phyloP scores from a whole-genome alignment of 2,113 vertebrate genomes.

The Anolis carolinensis region DNA sequence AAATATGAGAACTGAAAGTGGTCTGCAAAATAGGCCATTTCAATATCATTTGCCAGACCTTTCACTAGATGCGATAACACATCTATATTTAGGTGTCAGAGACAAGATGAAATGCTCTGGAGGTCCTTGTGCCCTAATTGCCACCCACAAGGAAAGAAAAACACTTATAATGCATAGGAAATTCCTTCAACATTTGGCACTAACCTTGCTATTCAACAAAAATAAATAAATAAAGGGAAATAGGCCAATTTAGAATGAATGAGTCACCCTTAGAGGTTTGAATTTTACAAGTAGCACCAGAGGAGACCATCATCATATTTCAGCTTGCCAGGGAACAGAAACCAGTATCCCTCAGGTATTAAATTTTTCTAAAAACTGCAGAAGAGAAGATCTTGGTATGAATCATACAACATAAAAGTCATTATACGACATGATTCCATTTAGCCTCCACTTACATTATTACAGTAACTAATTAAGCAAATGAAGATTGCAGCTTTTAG shows the following conservation, averaged over 20 bases:
- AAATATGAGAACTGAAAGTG: neutral
- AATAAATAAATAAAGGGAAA: neutral
- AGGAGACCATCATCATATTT: constrained; percentile 13
- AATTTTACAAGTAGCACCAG: neutral
- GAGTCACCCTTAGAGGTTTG: constrained; percentile 1
- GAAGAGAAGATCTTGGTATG: neutral
- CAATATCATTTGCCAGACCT: neutral
- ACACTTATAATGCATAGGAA: neutral
- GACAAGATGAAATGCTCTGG: neutral
- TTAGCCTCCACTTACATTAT: neutral
- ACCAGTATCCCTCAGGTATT: neutral
- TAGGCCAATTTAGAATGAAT: constrained; percentile 7
- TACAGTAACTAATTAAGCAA: constrained; percentile 9
- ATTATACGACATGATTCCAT: constrained; percentile 6
- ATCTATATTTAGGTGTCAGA: neutral
- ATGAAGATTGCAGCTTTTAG: neutral
- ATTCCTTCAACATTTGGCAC: neutral
- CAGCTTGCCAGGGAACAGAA: neutral
- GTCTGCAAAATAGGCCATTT: neutral
- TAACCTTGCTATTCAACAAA: neutral
- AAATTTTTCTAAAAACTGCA: neutral
- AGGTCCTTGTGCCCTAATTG: neutral
- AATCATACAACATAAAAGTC: constrained; percentile 12
- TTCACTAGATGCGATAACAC: neutral
- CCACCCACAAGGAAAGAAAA: neutral